A percentile compares a stretch with the other conserved stretches of the same genome.
These are phyloP conservation scores for Diploptera punctata DNA, from an alignment of 2,888 invertebrate genomes.

Conservation along the genomic window DNA sequence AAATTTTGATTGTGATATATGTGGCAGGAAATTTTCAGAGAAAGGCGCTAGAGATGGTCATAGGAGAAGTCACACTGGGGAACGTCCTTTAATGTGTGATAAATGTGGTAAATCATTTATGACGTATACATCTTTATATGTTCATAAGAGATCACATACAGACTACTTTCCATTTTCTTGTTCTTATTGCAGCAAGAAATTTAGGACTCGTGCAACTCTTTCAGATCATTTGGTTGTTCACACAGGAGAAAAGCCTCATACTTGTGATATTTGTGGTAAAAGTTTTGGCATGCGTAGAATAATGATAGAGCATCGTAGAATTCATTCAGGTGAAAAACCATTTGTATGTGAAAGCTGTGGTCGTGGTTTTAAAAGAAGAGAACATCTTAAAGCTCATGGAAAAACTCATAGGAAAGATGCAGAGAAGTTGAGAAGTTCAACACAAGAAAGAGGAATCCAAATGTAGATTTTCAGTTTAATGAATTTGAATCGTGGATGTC, in stretches of 20 bases:
- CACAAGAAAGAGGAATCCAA: not conserved
- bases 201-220: constrained; percentile 61
- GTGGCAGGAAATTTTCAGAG: constrained; percentile 53
- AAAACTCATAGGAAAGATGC: not conserved
- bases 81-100: constrained; percentile 54
- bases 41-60: constrained; percentile 56
- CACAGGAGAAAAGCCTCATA: constrained; percentile 61
- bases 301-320: not conserved
- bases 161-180: constrained; percentile 55
- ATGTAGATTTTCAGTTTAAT: no score
- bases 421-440: not conserved
- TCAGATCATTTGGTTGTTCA: constrained; percentile 62
- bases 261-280: constrained; percentile 59
- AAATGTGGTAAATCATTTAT: constrained; percentile 63
- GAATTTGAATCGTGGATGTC: no score
- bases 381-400: constrained; percentile 1
- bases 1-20: not conserved
- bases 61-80: constrained; percentile 52
- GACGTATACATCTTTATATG: constrained; percentile 69
- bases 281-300: not conserved
- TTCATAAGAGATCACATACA: constrained; percentile 65
- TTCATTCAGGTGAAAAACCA: constrained; percentile 10
- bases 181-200: constrained; percentile 62
- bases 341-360: constrained; percentile 20
- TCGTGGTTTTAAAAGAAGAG: not conserved